Base-by-base conservation (phyloP, 2,797 vertebrate species). In the Dryobates pubescens region DNA sequence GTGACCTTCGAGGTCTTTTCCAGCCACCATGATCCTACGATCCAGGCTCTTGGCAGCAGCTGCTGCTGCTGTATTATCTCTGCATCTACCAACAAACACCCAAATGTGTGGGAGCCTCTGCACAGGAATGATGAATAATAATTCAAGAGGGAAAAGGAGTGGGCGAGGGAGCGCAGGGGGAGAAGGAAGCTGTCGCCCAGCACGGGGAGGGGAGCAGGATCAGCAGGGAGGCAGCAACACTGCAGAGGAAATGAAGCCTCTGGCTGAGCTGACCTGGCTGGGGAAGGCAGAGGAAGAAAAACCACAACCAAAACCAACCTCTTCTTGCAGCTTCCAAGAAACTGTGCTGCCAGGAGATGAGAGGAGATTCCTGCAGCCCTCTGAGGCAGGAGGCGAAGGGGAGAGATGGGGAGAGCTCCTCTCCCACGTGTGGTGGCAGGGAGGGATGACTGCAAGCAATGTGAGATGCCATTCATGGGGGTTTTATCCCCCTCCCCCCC, bases 61-160 rank as follows among this genome's bases (percentile, higher is more conserved):
- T 45, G 76, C 61, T 24, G 58, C 89, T 83, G 70, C 88, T 17
- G 77, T 10, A 10, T 76, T 80, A 82, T 82, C 84, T 20, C 19
- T 10, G 67, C 90, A 43, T 53, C 92, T 85, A 91, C 85, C 91
- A 94, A 53, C 82, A 86, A 95, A 88, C 89, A 86, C 87, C 92
- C 88, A 53, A 93, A 88, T 15, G 95, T 74, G 94, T 95, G 94
- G 95, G 91, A 86, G 90, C 94, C 88, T 88, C 91, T 88, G 78
- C 86, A 65, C 69, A 61, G 88, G 56, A 70, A 62, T 15, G 45
- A 90, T 82, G 94, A 91, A 93, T 86, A 96, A 96, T 84, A 80
- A 95, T 19, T 41, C 47, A 49, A 65, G 65, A 89, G 82, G 81
- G 84, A 80, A 89, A 88, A 96, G 13, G 90, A 81, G 95, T 83